Evolutionary conservation across 2,888 invertebrate species (phyloP).

Genomic region (Hedya salicella): DNA sequence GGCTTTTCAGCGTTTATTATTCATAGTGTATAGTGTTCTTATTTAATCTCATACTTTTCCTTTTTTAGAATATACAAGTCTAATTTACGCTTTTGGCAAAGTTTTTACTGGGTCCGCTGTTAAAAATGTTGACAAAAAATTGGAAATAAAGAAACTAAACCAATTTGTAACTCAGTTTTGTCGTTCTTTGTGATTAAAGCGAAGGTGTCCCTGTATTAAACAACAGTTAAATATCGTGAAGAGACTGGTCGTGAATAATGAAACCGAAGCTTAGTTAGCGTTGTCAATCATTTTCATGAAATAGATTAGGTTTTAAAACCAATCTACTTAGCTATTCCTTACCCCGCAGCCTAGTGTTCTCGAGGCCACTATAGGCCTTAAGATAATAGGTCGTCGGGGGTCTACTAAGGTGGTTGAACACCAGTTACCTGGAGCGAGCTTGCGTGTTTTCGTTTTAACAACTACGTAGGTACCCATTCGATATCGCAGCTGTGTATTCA

Average conservation of each 20-base stretch:
- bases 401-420: constrained; percentile 30
- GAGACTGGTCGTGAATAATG: not conserved
- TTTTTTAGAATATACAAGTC: not conserved
- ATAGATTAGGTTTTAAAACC: constrained; percentile 5
- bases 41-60: not conserved
- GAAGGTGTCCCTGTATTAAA: not conserved
- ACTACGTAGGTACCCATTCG: constrained; percentile 38
- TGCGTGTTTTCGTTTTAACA: constrained; percentile 46
- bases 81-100: not conserved
- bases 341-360: not conserved
- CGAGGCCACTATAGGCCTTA: not conserved
- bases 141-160: constrained; percentile 4
- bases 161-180: constrained; percentile 1
- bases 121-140: no score
- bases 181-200: not conserved
- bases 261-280: constrained; percentile 14
- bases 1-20: constrained; percentile 24
- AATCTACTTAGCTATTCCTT: constrained; percentile 1
- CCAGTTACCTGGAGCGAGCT: constrained; percentile 33
- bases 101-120: not conserved
- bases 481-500: constrained; percentile 43
- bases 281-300: constrained; percentile 23
- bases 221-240: not conserved
- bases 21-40: constrained; percentile 21
- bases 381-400: constrained; percentile 25